Evolutionary conservation across 2,113 vertebrate genomes (phyloP).

Genomic region (Crotalus viridis): DNA sequence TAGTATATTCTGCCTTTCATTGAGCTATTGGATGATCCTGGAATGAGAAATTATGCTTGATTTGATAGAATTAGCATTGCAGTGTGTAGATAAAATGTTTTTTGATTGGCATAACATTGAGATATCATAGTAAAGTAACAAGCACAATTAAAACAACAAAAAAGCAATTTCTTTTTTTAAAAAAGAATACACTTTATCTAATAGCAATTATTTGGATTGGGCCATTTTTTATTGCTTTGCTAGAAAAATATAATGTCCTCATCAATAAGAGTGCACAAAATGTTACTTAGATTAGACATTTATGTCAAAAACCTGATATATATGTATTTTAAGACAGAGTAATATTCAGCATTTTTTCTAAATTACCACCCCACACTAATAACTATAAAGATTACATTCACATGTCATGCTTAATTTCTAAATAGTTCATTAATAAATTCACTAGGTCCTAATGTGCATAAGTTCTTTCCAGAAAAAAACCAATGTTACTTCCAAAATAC

Average conservation of each 20-base stretch:
- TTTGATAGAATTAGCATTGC: conserved; percentile 20
- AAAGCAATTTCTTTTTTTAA: too few species aligned
- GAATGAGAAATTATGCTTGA: conserved; percentile 47
- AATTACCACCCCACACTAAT: too few species aligned
- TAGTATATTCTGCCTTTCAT: conserved; percentile 39
- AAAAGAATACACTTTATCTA: not conserved
- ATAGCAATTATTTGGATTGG: not conserved
- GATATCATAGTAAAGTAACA: not conserved
- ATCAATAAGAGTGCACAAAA: not conserved
- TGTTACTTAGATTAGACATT: not conserved
- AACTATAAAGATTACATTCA: too few species aligned
- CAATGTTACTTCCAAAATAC: too few species aligned
- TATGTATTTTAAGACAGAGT: too few species aligned
- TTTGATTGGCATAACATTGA: not conserved
- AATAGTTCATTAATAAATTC: too few species aligned
- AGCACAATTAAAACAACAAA: not conserved
- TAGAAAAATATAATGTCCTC: not conserved
- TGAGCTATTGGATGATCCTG: conserved; percentile 24
- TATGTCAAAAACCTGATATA: not conserved
- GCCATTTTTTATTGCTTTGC: not conserved
- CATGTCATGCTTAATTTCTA: too few species aligned
- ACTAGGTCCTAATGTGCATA: too few species aligned
- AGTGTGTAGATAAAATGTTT: not conserved
- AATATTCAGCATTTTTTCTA: too few species aligned
- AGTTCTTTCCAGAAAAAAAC: too few species aligned